These are phyloP conservation scores for Ifrita kowaldi DNA, from an alignment of 2,113 vertebrate genomes.

Conservation along the genomic window DNA sequence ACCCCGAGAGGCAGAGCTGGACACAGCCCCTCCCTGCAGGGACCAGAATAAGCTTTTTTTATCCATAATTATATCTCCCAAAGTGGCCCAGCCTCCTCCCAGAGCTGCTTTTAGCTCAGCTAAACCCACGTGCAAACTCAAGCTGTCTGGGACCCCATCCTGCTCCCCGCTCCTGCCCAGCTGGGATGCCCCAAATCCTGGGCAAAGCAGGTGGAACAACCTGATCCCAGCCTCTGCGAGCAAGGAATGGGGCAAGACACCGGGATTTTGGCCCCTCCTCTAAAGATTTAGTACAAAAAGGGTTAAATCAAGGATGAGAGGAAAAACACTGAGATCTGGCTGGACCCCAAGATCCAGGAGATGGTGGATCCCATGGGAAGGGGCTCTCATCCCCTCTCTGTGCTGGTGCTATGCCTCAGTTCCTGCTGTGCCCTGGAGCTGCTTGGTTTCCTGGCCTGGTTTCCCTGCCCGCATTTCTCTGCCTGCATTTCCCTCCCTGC, in stretches of 20 bases:
- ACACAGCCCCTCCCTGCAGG: background rate
- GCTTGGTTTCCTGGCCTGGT: background rate
- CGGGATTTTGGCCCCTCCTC: background rate
- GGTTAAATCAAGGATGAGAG: background rate
- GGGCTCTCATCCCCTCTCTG: background rate
- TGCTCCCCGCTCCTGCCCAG: background rate
- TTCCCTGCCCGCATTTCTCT: background rate
- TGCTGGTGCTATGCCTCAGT: background rate
- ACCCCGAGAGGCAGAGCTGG: background rate
- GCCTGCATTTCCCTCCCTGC: background rate
- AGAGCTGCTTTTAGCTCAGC: conserved; percentile 18
- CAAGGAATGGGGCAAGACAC: fast-evolving
- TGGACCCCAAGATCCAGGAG: background rate
- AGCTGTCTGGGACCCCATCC: background rate
- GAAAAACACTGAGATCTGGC: fast-evolving
- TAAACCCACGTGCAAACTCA: background rate
- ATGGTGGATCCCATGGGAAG: background rate
- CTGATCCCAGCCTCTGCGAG: background rate
- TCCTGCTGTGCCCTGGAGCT: background rate
- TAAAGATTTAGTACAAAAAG: background rate
- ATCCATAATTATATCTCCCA: background rate
- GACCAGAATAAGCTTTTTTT: background rate
- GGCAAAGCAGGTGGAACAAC: background rate
- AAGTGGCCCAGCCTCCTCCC: conserved; percentile 7
- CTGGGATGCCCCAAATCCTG: background rate